These are phyloP conservation scores for Semnornis frantzii DNA, from an alignment of 2,113 vertebrate species.

Conservation along the genomic window DNA sequence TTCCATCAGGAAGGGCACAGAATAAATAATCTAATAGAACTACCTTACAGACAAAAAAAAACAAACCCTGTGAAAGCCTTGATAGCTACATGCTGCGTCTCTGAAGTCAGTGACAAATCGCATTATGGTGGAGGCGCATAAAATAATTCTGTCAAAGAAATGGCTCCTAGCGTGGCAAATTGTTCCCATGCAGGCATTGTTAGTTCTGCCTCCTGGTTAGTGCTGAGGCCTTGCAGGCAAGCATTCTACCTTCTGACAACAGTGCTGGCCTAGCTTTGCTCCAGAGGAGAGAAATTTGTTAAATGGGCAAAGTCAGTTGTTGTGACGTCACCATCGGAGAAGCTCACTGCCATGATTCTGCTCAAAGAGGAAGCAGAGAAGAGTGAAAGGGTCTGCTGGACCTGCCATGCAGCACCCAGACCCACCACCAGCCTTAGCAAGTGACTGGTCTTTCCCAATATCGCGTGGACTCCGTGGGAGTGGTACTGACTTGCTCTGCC, in stretches of 20 bases:
- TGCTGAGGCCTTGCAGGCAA: not conserved
- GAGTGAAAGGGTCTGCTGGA: not conserved
- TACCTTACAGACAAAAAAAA: not conserved
- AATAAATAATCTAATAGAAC: not conserved
- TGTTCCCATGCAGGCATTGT: not conserved
- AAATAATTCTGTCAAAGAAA: conserved; percentile 22
- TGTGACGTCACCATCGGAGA: fast-evolving
- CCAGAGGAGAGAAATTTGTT: not conserved
- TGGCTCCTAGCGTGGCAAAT: not conserved
- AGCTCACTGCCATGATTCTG: not conserved
- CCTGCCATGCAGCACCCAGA: not conserved
- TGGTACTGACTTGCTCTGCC: not conserved
- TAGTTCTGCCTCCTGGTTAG: not conserved
- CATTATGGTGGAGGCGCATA: not conserved
- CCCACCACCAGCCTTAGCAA: fast-evolving
- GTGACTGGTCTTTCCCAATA: not conserved
- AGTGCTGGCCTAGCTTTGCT: not conserved
- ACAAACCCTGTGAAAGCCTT: not conserved
- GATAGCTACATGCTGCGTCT: not conserved
- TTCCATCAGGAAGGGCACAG: not conserved
- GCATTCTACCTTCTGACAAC: not conserved
- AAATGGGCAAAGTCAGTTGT: not conserved
- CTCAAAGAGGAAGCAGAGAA: not conserved
- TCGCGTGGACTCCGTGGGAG: not conserved
- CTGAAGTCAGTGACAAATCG: conserved; percentile 19